Base-by-base conservation (phyloP, 1,140 invertebrate genomes). In the Holotrichia oblita region DNA sequence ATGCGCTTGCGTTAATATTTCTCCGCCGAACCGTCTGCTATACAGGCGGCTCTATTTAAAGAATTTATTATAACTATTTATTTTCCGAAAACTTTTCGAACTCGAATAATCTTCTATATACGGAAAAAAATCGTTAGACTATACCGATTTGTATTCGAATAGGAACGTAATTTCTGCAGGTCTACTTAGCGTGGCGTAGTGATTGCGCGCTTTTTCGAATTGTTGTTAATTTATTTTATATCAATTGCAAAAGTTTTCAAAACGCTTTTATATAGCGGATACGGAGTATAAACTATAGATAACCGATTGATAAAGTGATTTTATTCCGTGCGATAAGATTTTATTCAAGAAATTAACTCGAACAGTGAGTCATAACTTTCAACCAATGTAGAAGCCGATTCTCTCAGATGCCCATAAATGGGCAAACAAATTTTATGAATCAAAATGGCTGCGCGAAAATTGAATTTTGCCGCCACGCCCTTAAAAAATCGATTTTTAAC, bases 391-490 rank as follows among this genome's bases (percentile, higher is more conserved):
- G 80, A 81, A 81, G 85, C 86, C 76, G 81, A 82, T 80, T 83
- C 80, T 79, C 80, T 82, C 81, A 84, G 84, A 87, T 87, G 86
- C 84, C 86, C 86, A 87, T 87, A 86, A 85, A 86, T 83, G 86
- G 86, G 81, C 82, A 86, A 85, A 79, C 83, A 74, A 82, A 82
- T 79, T 81, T 80, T 80, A 48, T 55, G 75, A 55, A 76, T 84
- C 82, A 86, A 86, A 78, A 87, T 86, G 86, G 85, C 84, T 55
- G 83, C 80, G 44, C 27, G 69, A 41, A 79, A 81, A 80, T 84
- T 83, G 81, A 85, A 84, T 81, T 81, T 84, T 85, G 40, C 79
- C 83, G 84, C 83, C 85, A 84, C 84, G 42, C 75, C 75, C 75
- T 74, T 40, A 76, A 76, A 76, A 48, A 76, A 76, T 76, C 44